Evolutionary conservation across 2,888 invertebrate genomes (phyloP).

Genomic region (Trichopria drosophilae): DNA sequence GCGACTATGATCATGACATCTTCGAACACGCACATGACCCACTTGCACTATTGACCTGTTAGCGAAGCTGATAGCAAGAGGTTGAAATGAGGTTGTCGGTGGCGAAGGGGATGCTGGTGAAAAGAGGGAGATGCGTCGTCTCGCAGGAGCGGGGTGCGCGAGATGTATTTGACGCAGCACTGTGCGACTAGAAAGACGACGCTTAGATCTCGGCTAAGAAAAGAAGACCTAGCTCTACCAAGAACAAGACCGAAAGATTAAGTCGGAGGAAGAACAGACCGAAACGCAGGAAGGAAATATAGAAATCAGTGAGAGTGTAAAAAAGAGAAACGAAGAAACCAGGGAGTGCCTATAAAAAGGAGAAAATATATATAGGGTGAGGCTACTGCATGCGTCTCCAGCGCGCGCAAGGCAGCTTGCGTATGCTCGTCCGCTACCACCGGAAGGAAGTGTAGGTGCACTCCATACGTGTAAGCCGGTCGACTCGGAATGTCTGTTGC

Average conservation of each 20-base stretch:
- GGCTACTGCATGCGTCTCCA: slow-evolving; percentile 49
- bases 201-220: too few species aligned
- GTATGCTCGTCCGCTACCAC: slow-evolving; percentile 13
- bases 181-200: too few species aligned
- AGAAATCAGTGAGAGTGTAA: too few species aligned
- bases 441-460: not conserved
- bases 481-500: slow-evolving; percentile 31
- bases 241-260: too few species aligned
- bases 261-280: too few species aligned
- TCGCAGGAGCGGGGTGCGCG: slow-evolving; percentile 34
- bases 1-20: too few species aligned
- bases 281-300: too few species aligned
- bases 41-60: slow-evolving; percentile 51
- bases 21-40: slow-evolving; percentile 47
- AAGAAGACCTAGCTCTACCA: too few species aligned
- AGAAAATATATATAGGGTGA: too few species aligned
- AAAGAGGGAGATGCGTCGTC: slow-evolving; percentile 32
- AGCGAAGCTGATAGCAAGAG: slow-evolving; percentile 40
- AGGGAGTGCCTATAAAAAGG: too few species aligned
- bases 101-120: slow-evolving; percentile 30
- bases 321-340: too few species aligned
- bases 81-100: slow-evolving; percentile 38
- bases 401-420: slow-evolving; percentile 41
- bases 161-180: slow-evolving; percentile 49
- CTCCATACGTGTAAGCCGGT: not conserved